Base-by-base conservation (phyloP, 2,888 invertebrate genomes). In the Himalopsyche anomala region DNA sequence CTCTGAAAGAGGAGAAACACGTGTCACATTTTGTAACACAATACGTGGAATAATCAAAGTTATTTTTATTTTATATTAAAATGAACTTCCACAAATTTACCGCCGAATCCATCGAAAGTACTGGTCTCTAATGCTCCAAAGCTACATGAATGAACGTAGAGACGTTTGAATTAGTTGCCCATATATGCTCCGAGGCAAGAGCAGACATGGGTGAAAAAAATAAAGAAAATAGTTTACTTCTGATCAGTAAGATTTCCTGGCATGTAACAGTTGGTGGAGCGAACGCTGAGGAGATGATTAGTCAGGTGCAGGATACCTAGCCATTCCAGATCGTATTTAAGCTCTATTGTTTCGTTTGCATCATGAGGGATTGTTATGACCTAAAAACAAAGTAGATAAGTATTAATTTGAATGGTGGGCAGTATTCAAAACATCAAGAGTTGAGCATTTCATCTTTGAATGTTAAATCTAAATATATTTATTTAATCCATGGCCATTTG, bases 261-360 rank as follows among this genome's bases (percentile, higher is more conserved):
- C 95, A 99, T 95, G 90, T 96, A 98, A 89, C 95, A 94, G 80
- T 93, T 93, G 12, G 93, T 91, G 90, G 93, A 94, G 90, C 95
- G 96, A 0, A 97, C 94, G 90, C 95, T 96, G 79, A 97, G 91
- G 81, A 99, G 94, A 92, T 98, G 97, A 93, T 99, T 98, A 0
- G 99, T 99, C 88, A 95, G 94, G 90, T 95, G 95, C 80, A 99
- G 93, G 90, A 99, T 95, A 12, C 97, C 95, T 87, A 99, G 92
- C 99, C 99, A 99, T 91, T 99, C 98, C n/a, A 96, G 93, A 92
- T 99, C 99, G 91, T 98, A 96, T 89, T 94, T 93, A 40, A 97
- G 91, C 82, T 93, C 91, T 86, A 93, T 92, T 87, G 94, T 93
- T 82, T 93, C 92, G 89, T 93, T 92, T 89, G 91, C 91, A 88